Evolutionary conservation across 35 echinoderm and acorn worm genomes (phyloP).

Genomic region (Ophiothrix spiculata): DNA sequence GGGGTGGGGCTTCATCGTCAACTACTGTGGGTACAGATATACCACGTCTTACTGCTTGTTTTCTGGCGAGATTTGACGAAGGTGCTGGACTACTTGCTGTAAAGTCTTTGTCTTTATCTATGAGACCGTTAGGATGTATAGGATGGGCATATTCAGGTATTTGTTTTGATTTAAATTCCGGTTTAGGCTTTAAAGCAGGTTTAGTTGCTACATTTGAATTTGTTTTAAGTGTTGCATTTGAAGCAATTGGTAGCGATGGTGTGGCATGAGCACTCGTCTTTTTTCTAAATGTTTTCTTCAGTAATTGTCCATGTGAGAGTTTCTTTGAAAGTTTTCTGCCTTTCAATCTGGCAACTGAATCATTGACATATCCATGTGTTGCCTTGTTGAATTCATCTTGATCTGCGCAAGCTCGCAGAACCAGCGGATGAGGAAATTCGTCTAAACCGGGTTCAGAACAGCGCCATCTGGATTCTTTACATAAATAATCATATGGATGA

Average conservation of each 20-base stretch:
- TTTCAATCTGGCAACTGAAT: slow-evolving; percentile 28
- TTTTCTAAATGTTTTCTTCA: not conserved
- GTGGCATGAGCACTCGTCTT: not conserved
- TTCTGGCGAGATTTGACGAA: not conserved
- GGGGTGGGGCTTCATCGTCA: not conserved
- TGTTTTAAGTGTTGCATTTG: too few species aligned
- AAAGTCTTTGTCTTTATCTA: not conserved
- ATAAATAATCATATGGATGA: slow-evolving; percentile 6
- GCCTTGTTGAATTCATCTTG: slow-evolving; percentile 15
- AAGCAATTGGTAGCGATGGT: not conserved
- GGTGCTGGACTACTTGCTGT: slow-evolving; percentile 8
- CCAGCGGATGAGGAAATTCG: slow-evolving; percentile 14
- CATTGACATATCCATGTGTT: slow-evolving; percentile 27
- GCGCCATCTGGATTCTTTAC: slow-evolving; percentile 15
- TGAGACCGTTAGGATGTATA: not conserved
- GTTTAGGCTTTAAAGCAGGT: slow-evolving; percentile 26
- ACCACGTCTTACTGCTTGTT: not conserved
- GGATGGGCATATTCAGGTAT: not conserved
- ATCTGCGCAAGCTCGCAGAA: not conserved
- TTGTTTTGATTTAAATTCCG: not conserved
- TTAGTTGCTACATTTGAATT: not conserved
- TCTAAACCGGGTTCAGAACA: slow-evolving; percentile 15
- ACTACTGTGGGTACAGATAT: not conserved
- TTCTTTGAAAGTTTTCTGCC: not conserved
- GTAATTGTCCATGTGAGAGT: not conserved